These are phyloP conservation scores for Drosophila insularis DNA, from an alignment of 1,140 invertebrate species.

Conservation along the genomic window DNA sequence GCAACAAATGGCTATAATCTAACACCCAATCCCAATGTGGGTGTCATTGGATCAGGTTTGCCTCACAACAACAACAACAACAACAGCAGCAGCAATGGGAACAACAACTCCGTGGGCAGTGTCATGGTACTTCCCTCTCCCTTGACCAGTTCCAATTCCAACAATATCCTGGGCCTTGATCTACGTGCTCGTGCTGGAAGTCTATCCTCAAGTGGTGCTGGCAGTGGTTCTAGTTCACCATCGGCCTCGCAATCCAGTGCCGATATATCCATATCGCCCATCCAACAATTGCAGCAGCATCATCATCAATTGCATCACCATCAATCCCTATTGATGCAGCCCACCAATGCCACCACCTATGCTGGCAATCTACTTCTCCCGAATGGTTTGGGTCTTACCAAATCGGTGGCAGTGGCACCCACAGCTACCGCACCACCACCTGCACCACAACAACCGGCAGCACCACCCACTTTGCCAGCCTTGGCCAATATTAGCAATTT, in stretches of 20 bases:
- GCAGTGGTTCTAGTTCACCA: constrained; percentile 87
- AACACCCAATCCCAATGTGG: constrained; percentile 72
- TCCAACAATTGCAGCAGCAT: constrained; percentile 83
- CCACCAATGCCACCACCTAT: constrained; percentile 25
- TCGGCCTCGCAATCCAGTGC: constrained; percentile 87
- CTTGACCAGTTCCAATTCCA: constrained; percentile 53
- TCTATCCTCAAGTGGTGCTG: constrained; percentile 82
- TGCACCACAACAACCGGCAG: neutral
- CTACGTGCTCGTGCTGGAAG: constrained; percentile 83
- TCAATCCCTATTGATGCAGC: constrained; percentile 39
- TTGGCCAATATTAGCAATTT: constrained; percentile 70
- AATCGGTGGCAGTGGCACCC: constrained; percentile 33
- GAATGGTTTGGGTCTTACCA: constrained; percentile 53
- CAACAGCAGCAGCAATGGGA: constrained; percentile 33
- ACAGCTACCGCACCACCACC: constrained; percentile 9
- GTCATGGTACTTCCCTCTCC: constrained; percentile 35
- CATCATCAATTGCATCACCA: constrained; percentile 42
- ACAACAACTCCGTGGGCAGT: neutral
- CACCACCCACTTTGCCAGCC: constrained; percentile 43
- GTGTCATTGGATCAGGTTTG: constrained; percentile 75
- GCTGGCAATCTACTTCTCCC: constrained; percentile 43
- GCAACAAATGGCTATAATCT: constrained; percentile 16
- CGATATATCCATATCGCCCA: constrained; percentile 88
- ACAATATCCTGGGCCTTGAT: constrained; percentile 75
- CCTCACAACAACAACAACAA: constrained; percentile 68